Evolutionary conservation across 2,888 invertebrate genomes (phyloP).

Genomic region (Seladonia tumulorum): DNA sequence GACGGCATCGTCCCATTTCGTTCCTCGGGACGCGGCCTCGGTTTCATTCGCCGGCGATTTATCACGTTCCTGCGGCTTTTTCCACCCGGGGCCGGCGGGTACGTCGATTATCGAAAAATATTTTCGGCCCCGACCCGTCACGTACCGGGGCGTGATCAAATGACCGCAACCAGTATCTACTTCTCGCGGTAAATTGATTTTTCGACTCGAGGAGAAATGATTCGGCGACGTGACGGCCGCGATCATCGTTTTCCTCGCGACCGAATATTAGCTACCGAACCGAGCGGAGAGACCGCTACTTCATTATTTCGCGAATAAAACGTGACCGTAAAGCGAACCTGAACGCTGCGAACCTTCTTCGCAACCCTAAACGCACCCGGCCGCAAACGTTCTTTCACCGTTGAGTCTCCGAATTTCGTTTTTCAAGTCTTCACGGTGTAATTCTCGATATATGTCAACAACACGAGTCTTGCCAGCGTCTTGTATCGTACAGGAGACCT

Average conservation of each 20-base stretch:
- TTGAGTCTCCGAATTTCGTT: not conserved
- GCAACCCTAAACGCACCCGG: not conserved
- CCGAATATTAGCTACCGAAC: not conserved
- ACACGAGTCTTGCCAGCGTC: no score
- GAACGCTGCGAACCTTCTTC: not conserved
- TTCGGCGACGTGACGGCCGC: slow-evolving; percentile 6
- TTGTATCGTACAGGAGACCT: no score
- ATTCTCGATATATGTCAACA: no score
- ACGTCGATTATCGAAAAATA: slow-evolving; percentile 46
- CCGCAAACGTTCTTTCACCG: not conserved
- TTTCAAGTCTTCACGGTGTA: no score
- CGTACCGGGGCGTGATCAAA: slow-evolving; percentile 49
- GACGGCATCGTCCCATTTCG: slow-evolving; percentile 3
- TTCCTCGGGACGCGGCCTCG: not conserved
- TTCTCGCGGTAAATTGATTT: slow-evolving; percentile 39
- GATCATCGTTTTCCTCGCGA: slow-evolving; percentile 18
- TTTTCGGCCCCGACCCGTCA: slow-evolving; percentile 36
- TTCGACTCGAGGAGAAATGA: slow-evolving; percentile 32
- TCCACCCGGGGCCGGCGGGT: not conserved
- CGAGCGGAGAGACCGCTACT: not conserved
- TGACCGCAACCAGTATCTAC: slow-evolving; percentile 32
- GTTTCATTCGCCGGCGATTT: slow-evolving; percentile 5
- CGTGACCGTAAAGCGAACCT: not conserved
- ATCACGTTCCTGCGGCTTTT: slow-evolving; percentile 48
- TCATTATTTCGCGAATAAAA: slow-evolving; percentile 2